Evolutionary conservation across 2,113 vertebrate genomes (phyloP).

Genomic region (Platichthys stellatus): DNA sequence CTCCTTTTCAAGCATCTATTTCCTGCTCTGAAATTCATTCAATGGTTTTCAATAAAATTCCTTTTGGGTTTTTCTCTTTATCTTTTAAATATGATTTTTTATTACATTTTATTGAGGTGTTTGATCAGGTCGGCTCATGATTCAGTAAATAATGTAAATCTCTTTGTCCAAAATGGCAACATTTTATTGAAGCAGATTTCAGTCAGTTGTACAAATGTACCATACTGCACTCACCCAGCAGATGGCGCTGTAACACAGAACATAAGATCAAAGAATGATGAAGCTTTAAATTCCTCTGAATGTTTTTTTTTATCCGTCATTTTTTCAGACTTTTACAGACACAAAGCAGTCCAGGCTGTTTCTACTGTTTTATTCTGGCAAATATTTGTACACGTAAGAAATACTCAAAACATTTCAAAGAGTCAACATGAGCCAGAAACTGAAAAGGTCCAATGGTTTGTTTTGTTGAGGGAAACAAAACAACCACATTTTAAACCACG

Average conservation of each 20-base stretch:
- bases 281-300: background rate
- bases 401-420: constrained; percentile 35
- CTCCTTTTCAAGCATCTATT: too few relatives aligned
- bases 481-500: constrained; percentile 17
- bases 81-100: too few relatives aligned
- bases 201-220: background rate
- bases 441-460: background rate
- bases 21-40: too few relatives aligned
- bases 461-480: too few relatives aligned
- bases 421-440: constrained; percentile 38
- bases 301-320: too few relatives aligned
- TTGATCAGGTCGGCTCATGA: too few relatives aligned
- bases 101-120: too few relatives aligned
- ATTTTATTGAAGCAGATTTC: background rate
- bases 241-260: constrained; percentile 32
- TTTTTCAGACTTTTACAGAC: too few relatives aligned
- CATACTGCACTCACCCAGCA: constrained; percentile 4
- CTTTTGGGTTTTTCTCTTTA: too few relatives aligned
- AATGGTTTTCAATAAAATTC: too few relatives aligned
- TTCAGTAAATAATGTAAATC: too few relatives aligned
- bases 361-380: constrained; percentile 53
- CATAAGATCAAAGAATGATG: background rate
- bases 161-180: too few relatives aligned
- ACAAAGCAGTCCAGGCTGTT: background rate
- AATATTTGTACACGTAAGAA: constrained; percentile 62